These are phyloP conservation scores for Rosalia funebris DNA, from an alignment of 2,888 invertebrate genomes.

Conservation along the genomic window DNA sequence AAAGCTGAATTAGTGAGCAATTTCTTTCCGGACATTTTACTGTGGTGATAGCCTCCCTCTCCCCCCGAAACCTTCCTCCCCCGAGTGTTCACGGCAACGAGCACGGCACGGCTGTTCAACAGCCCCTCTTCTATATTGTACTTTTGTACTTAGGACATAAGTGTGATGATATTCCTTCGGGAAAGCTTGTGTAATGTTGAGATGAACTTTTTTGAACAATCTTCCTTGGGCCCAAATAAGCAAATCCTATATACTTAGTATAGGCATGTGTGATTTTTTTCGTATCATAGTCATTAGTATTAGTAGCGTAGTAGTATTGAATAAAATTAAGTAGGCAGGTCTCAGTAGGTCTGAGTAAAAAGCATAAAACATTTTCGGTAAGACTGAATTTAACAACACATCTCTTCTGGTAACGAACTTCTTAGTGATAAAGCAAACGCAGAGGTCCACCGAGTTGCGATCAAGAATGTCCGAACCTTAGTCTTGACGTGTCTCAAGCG, in stretches of 20 bases:
- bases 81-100: conserved; percentile 45
- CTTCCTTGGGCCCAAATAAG: conserved; percentile 65
- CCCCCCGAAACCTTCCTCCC: conserved; percentile 27
- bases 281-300: conserved; percentile 64
- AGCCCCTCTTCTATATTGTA: conserved; percentile 45
- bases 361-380: conserved; percentile 61
- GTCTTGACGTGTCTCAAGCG: conserved; percentile 1
- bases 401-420: conserved; percentile 64
- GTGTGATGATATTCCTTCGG: conserved; percentile 58
- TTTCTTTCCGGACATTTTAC: conserved; percentile 35
- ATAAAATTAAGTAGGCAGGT: conserved; percentile 45
- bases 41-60: conserved; percentile 42
- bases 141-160: conserved; percentile 58
- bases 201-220: conserved; percentile 62
- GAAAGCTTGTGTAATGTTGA: conserved; percentile 56
- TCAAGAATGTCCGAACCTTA: conserved; percentile 29
- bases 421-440: conserved; percentile 60
- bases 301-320: conserved; percentile 57
- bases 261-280: conserved; percentile 65
- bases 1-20: not conserved
- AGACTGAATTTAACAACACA: conserved; percentile 65
- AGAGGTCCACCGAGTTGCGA: conserved; percentile 50
- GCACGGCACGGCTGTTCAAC: conserved; percentile 58
- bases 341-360: conserved; percentile 46
- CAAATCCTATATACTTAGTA: conserved; percentile 61